Conservation (phyloP, 2,113 vertebrate genomes). For the Daboia siamensis region DNA sequence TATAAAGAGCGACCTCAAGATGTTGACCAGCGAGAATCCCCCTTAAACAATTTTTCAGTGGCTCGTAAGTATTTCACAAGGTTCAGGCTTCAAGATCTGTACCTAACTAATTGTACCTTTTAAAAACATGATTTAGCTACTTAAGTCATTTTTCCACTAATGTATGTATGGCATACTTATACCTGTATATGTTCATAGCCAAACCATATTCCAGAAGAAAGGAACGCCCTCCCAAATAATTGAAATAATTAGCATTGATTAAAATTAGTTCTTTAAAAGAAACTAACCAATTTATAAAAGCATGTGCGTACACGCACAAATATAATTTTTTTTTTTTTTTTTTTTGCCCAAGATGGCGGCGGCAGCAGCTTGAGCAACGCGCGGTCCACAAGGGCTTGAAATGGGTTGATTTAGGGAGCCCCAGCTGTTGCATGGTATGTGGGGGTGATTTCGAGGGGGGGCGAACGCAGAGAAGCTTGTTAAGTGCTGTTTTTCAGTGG, state of each 20-base stretch:
- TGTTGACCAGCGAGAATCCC: slow-evolving; percentile 90
- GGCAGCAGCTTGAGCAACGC: no score
- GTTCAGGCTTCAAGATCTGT: background rate
- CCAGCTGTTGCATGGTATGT: no score
- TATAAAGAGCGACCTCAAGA: slow-evolving; percentile 97
- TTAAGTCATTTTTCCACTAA: background rate
- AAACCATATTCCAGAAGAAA: background rate
- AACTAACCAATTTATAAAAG: background rate
- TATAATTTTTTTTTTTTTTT: background rate
- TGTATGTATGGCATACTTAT: background rate
- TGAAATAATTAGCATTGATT: background rate
- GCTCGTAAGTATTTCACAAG: slow-evolving; percentile 82
- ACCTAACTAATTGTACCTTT: background rate
- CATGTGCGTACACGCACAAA: background rate
- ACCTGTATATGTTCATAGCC: background rate
- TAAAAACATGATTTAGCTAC: background rate
- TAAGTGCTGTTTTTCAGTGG: no score
- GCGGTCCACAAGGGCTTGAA: no score
- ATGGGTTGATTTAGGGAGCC: no score
- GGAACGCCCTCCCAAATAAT: background rate
- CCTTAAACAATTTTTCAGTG: slow-evolving; percentile 98
- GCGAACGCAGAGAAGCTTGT: no score
- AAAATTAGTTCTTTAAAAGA: background rate
- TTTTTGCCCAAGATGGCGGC: no score
- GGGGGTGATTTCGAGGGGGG: no score